phyloP scores from a whole-genome alignment of 1,140 invertebrate genomes.

The Calycopis cecrops region DNA sequence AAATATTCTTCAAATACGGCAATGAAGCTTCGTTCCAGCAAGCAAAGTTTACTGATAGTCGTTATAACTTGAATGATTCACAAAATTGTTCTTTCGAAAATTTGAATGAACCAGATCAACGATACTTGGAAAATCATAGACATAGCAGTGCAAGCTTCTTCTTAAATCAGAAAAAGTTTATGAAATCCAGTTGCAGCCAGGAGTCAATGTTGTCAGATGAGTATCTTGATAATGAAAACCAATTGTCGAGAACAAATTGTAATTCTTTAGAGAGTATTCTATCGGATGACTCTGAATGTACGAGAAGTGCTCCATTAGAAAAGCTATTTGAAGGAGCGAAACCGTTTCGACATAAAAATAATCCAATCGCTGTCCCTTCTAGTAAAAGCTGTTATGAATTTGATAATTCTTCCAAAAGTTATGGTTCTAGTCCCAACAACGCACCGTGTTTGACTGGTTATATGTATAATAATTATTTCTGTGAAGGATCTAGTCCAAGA shows the following conservation, averaged over 20 bases:
- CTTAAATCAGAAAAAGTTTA: conserved; percentile 76
- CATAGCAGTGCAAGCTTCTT: conserved; percentile 81
- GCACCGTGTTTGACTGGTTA: conserved; percentile 55
- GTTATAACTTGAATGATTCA: conserved; percentile 66
- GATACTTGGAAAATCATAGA: conserved; percentile 71
- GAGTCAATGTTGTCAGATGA: conserved; percentile 86
- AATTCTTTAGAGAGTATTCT: conserved; percentile 87
- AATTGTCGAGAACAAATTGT: conserved; percentile 77
- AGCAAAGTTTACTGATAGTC: conserved; percentile 55
- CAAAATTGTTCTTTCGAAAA: conserved; percentile 72
- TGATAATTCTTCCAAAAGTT: conserved; percentile 75
- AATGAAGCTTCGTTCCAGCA: conserved; percentile 71
- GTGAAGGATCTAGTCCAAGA: conserved; percentile 44
- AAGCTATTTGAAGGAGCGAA: conserved; percentile 77
- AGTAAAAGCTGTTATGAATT: conserved; percentile 74
- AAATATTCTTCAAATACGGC: conserved; percentile 72
- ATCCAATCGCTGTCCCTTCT: conserved; percentile 48
- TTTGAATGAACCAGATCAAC: conserved; percentile 58
- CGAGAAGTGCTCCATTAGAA: conserved; percentile 85
- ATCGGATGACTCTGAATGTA: conserved; percentile 85
- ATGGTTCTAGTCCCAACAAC: conserved; percentile 78
- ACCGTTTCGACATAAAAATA: conserved; percentile 46
- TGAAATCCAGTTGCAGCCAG: conserved; percentile 77
- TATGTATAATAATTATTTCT: conserved; percentile 69
- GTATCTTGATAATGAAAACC: conserved; percentile 76